These are phyloP conservation scores for Isichthys henryi DNA, from an alignment of 2,113 vertebrate genomes.

Conservation along the genomic window DNA sequence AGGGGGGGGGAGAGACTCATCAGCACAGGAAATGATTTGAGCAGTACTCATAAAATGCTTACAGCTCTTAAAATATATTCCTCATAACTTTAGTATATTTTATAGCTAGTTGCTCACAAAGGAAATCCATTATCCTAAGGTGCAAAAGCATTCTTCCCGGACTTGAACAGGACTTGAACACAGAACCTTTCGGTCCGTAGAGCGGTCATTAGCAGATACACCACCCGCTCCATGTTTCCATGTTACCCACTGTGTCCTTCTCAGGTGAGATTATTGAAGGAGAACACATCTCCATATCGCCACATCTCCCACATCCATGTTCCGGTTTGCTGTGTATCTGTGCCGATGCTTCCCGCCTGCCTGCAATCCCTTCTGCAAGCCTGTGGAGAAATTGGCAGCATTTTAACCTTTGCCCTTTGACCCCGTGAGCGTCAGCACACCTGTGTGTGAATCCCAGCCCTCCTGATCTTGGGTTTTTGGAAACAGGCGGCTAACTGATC, in stretches of 20 bases:
- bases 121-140: not conserved
- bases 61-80: not conserved
- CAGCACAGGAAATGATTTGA: not conserved
- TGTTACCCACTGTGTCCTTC: not conserved
- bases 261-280: not conserved
- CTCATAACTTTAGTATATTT: not conserved
- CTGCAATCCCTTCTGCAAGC: not conserved
- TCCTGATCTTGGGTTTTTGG: not conserved
- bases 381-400: not conserved
- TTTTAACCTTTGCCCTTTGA: not conserved
- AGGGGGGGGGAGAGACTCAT: not conserved
- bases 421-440: not conserved
- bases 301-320: not conserved
- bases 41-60: not conserved
- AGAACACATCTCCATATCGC: not conserved
- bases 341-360: not conserved
- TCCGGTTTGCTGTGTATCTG: not conserved
- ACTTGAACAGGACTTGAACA: not conserved
- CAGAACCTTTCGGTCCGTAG: not conserved
- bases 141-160: not conserved
- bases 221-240: not conserved
- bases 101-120: not conserved
- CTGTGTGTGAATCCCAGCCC: not conserved
- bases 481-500: not conserved
- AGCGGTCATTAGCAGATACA: not conserved